Conservation (phyloP, 2,797 vertebrate genomes). For the Typhlichthys subterraneus region DNA sequence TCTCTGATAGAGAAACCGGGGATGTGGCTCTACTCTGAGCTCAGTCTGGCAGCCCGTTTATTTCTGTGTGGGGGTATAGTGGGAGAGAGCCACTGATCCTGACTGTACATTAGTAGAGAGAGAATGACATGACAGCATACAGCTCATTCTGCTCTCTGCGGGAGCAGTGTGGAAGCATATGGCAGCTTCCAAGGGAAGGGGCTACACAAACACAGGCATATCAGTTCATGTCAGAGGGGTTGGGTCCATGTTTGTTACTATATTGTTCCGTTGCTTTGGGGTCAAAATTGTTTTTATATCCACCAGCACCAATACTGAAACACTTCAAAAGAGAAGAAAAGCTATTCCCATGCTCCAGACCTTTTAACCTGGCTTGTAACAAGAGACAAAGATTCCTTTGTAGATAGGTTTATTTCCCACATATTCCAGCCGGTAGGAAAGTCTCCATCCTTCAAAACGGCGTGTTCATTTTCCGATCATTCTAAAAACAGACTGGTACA, state of each 20-base stretch:
- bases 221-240: slow-evolving; percentile 37
- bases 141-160: slow-evolving; percentile 33
- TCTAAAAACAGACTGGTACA: neutral
- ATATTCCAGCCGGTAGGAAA: neutral
- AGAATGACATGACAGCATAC: slow-evolving; percentile 47
- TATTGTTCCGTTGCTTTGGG: slow-evolving; percentile 21
- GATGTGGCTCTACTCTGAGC: slow-evolving; percentile 15
- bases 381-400: neutral
- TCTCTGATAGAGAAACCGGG: slow-evolving; percentile 11
- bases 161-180: slow-evolving; percentile 37
- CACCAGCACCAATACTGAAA: neutral
- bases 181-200: slow-evolving; percentile 36
- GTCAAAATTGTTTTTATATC: neutral
- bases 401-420: neutral
- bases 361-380: neutral
- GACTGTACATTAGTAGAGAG: slow-evolving; percentile 51
- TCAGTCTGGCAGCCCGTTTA: slow-evolving; percentile 52
- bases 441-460: neutral
- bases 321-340: neutral
- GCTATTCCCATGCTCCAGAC: neutral
- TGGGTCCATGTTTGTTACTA: slow-evolving; percentile 39
- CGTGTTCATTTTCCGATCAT: too few relatives aligned
- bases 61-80: slow-evolving; percentile 14
- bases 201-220: slow-evolving; percentile 39
- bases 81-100: slow-evolving; percentile 35